Evolutionary conservation across 2,888 invertebrate genomes (phyloP).

Genomic region (Serripes groenlandicus): DNA sequence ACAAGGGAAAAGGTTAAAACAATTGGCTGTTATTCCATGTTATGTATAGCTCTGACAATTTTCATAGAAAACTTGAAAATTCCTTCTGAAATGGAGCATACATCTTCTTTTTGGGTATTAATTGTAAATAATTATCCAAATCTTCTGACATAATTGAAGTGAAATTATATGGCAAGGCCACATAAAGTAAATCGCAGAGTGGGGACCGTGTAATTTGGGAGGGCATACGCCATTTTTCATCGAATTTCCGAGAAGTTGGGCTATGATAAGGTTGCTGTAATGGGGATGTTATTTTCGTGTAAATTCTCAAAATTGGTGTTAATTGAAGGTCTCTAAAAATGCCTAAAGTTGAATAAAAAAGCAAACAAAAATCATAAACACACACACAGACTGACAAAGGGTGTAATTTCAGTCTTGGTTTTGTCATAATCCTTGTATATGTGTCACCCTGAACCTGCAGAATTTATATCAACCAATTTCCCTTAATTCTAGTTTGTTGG

Average conservation of each 20-base stretch:
- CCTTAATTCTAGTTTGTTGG: no score
- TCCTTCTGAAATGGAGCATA: not conserved
- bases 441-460: no score
- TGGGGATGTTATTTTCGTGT: constrained; percentile 26
- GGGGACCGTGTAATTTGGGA: constrained; percentile 15
- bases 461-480: no score
- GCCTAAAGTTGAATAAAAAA: no score
- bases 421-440: no score
- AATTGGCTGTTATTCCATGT: no score
- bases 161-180: constrained; percentile 20
- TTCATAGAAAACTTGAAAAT: constrained; percentile 14
- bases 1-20: no score
- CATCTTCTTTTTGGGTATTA: constrained; percentile 14
- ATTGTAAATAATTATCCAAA: constrained; percentile 27
- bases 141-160: constrained; percentile 24
- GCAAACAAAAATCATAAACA: no score
- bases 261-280: constrained; percentile 8
- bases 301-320: constrained; percentile 27
- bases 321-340: constrained; percentile 12
- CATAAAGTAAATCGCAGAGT: constrained; percentile 19
- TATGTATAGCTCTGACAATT: no score
- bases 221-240: constrained; percentile 22
- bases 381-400: no score
- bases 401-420: no score
- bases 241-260: constrained; percentile 14